A percentile compares a stretch with the other conserved stretches of the same genome.
Conservation (phyloP, 2,113 vertebrate species). For the Notarius lentiginosus region DNA sequence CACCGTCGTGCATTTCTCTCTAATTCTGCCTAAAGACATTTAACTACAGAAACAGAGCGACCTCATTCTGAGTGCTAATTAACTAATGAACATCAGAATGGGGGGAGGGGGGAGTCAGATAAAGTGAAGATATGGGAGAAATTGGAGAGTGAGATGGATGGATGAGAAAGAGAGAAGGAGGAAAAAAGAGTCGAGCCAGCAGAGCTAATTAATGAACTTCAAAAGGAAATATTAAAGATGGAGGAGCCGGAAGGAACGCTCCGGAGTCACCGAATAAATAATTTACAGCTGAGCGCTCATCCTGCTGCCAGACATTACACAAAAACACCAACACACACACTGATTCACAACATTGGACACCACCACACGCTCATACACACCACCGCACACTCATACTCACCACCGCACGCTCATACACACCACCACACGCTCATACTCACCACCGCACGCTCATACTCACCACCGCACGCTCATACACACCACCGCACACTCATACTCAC, state of each 20-base stretch:
- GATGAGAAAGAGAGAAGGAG: neutral
- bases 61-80: conserved; percentile 15
- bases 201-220: conserved; percentile 79
- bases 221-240: conserved; percentile 79
- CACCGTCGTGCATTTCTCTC: conserved; percentile 6
- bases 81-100: neutral
- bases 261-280: conserved; percentile 77
- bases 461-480: neutral
- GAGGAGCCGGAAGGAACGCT: conserved; percentile 74
- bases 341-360: neutral
- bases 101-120: neutral
- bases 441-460: neutral
- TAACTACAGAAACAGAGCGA: conserved; percentile 9
- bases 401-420: neutral
- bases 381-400: neutral
- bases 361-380: neutral
- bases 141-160: neutral
- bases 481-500: neutral
- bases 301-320: conserved; percentile 68
- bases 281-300: conserved; percentile 62
- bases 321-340: neutral
- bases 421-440: neutral
- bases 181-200: conserved; percentile 54
- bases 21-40: neutral
- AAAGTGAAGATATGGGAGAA: neutral